Percentiles rank a stretch among this genome's conserved stretches.
phyloP scores from a whole-genome alignment of 2,797 vertebrate genomes.

The Rhinophrynus dorsalis region DNA sequence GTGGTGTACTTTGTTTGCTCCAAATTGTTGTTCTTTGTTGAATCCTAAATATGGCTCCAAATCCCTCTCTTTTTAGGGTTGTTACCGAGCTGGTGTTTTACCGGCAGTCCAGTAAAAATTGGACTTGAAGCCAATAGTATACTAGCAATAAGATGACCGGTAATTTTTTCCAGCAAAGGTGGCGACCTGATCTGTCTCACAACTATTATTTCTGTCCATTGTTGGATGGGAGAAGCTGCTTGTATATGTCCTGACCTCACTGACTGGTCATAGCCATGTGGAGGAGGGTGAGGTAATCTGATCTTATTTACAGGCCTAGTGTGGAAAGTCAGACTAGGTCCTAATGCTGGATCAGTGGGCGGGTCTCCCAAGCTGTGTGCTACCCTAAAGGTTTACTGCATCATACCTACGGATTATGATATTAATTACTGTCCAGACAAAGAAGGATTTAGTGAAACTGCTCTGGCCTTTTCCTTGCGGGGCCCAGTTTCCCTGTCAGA shows the following conservation, averaged over 20 bases:
- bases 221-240: not conserved
- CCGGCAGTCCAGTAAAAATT: too few species aligned
- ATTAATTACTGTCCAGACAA: constrained; percentile 58
- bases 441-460: constrained; percentile 44
- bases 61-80: too few species aligned
- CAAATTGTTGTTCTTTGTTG: too few species aligned
- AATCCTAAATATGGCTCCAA: too few species aligned
- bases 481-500: constrained; percentile 5
- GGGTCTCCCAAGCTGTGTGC: constrained; percentile 31
- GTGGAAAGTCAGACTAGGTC: constrained; percentile 10
- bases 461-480: constrained; percentile 25
- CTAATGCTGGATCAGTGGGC: constrained; percentile 29
- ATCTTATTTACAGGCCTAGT: constrained; percentile 6
- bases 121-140: too few species aligned
- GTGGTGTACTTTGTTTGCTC: too few species aligned
- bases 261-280: constrained; percentile 13
- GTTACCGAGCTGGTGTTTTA: too few species aligned
- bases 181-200: too few species aligned
- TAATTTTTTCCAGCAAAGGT: too few species aligned
- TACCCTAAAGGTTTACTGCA: constrained; percentile 51
- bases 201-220: too few species aligned
- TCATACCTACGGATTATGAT: constrained; percentile 57
- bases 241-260: not conserved
- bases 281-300: constrained; percentile 18
- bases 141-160: too few species aligned